Base-by-base conservation (phyloP, 2,888 invertebrate genomes). In the Omphaloscelis lunosa region DNA sequence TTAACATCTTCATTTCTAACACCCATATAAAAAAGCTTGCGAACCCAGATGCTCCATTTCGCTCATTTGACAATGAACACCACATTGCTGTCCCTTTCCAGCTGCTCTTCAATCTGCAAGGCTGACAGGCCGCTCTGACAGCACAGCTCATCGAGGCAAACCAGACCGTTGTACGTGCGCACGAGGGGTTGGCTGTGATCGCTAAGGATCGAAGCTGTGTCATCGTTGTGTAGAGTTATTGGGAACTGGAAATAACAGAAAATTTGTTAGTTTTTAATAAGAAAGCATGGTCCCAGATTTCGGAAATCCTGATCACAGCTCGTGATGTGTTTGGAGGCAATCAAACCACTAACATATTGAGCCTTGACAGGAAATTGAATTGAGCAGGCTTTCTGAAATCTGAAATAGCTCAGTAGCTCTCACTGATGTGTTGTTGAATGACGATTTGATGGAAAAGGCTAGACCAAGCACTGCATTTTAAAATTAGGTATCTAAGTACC, bases 91-190 rank as follows among this genome's bases (percentile, higher is more conserved):
- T 98, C 98, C 76, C 97, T 96, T 89, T 98, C 98, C 5, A 98
- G 95, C 85, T 98, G 97, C 74, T 98, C 98, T 90, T 98, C 98
- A 0, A 98, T 95, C 90, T 98, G 98, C 59, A 97, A 97, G 27
- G 97, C 97, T 29, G 97, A 97, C 67, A 98, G 97, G 0, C 98
- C 98, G 41, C 98, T 98, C 83, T 97, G 97, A 91, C 98, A 98
- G 93, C 99, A 99, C 87, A 99, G 98, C 94, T 99, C 98, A 96
- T 99, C 99, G 79, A 98, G 97, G 85, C 98, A 98, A 4, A 95
- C 96, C 2, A 95, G 90, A 0, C 97, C 97, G 91, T 93, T 96
- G 94, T 97, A 97, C 0, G 95, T 93, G 23, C 94, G 89, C 17
- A 93, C 93, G 17, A 93, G 80, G 95, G 97, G 88, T 76, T 93